A percentile compares a stretch with the other conserved stretches of the same genome.
Conservation (phyloP, 1,140 invertebrate genomes). For the Panagrolaimus sp. region DNA sequence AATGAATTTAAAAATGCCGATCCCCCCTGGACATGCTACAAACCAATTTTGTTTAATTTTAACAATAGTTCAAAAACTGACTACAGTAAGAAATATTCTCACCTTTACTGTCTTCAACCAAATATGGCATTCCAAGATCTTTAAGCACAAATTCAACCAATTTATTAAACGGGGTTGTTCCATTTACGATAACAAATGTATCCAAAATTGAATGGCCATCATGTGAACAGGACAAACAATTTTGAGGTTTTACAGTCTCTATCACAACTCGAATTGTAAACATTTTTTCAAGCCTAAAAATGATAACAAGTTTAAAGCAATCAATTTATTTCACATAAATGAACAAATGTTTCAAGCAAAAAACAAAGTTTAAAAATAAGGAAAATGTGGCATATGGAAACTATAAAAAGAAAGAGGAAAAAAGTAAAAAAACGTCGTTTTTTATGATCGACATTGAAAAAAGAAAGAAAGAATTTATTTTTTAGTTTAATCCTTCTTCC, state of each 20-base stretch:
- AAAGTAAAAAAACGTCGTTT: no score
- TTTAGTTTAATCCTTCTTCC: no score
- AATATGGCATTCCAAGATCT: slow-evolving; percentile 42
- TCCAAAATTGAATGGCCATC: slow-evolving; percentile 40
- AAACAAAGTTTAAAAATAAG: no score
- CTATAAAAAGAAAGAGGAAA: no score
- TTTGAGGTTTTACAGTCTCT: slow-evolving; percentile 40
- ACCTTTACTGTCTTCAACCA: slow-evolving; percentile 43
- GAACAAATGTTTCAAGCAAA: no score
- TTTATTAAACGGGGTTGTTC: slow-evolving; percentile 36
- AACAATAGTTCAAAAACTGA: not conserved
- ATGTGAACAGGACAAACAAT: slow-evolving; percentile 44
- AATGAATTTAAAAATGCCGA: not conserved
- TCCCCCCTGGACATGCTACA: no score
- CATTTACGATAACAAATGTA: slow-evolving; percentile 44
- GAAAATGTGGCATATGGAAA: no score
- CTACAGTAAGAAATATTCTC: not conserved
- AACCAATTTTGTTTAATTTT: no score
- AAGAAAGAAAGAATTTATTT: no score
- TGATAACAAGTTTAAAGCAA: no score
- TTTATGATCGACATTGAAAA: no score
- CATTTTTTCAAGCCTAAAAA: slow-evolving; percentile 20
- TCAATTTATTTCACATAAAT: no score
- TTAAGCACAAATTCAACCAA: slow-evolving; percentile 45
- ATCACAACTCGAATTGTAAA: slow-evolving; percentile 48